Base-by-base conservation (phyloP, 2,888 invertebrate genomes). In the Dicycla oo region DNA sequence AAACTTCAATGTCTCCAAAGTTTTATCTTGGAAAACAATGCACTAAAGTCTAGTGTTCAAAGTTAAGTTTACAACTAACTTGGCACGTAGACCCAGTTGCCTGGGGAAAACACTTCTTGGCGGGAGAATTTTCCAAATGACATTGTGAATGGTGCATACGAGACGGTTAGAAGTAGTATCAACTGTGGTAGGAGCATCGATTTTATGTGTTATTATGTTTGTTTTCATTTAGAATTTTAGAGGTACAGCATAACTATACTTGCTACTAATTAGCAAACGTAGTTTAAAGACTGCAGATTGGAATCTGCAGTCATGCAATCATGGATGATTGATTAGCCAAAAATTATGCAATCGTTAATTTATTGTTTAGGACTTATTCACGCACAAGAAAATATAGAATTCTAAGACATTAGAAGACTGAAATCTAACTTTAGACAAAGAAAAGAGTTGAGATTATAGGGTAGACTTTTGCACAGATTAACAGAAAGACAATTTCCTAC, bases 1-100 rank as follows among this genome's bases (percentile, higher is more conserved):
- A 13, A 56, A 73, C 38, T 53, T 57, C 0, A 45, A n/a, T 40
- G 53, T 58, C 13, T 26, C 20, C 7, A 26, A 65, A 62, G 66
- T 64, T 70, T 61, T 63, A 45, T 57, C 34, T 67, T 82, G 6
- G 20, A 57, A 62, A 69, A 69, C 64, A 68, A 71, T 49, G 60
- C n/a, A 60, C 30, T 68, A 60, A 72, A 67, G 61, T 72, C 53
- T 69, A 75, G 63, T 79, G 51, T 78, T 53, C 38, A 60, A 78
- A 83, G 61, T 56, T 64, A 78, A 83, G 61, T 56, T 64, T 57
- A 68, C 45, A 69, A 26, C 64, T 80, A 67, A 73, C 64, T 79
- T 76, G 78, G 63, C 70, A 79, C 73, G 60, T 51, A 78, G 53
- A 84, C 72, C 80, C 60, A 78, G 77, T 84, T 78, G 75, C 68